Conservation (phyloP, 1,140 invertebrate species). For the Trichoplusia ni region DNA sequence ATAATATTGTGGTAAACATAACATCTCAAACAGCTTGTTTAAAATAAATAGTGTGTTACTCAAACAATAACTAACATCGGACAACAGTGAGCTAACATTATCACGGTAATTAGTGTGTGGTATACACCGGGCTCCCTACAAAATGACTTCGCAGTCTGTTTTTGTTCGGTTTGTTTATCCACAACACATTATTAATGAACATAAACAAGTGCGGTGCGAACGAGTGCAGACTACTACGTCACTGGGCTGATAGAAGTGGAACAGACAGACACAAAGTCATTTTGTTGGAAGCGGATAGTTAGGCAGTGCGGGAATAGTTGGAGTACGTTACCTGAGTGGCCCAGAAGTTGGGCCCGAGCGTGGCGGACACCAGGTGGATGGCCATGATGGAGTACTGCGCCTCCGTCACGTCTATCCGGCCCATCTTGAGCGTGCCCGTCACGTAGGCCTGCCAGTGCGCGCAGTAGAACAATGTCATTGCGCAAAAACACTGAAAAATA, state of each 20-base stretch:
- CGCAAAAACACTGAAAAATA: conserved; percentile 90
- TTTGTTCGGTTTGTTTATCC: background rate
- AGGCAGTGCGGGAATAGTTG: background rate
- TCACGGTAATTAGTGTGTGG: background rate
- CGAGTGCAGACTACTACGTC: background rate
- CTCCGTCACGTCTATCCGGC: conserved; percentile 98
- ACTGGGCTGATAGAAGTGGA: background rate
- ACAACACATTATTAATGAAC: background rate
- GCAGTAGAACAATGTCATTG: conserved; percentile 97
- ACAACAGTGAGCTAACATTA: conserved; percentile 4
- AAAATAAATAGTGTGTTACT: background rate
- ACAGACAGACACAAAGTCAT: background rate
- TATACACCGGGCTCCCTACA: background rate
- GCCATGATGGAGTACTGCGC: conserved; percentile 96
- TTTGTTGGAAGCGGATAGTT: background rate
- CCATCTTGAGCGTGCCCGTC: conserved; percentile 95
- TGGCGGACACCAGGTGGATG: conserved; percentile 93
- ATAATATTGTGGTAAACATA: too few species aligned
- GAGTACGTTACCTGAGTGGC: conserved; percentile 80
- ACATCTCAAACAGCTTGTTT: conserved; percentile 9
- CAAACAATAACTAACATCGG: conserved; percentile 9
- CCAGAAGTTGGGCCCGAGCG: conserved; percentile 95
- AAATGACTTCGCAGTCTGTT: conserved; percentile 18
- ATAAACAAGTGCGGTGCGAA: background rate
- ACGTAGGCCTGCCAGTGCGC: conserved; percentile 99